A percentile compares a stretch with the other conserved stretches of the same genome.
Evolutionary conservation across 2,797 vertebrate genomes (phyloP).

Genomic region (Coilia nasus): DNA sequence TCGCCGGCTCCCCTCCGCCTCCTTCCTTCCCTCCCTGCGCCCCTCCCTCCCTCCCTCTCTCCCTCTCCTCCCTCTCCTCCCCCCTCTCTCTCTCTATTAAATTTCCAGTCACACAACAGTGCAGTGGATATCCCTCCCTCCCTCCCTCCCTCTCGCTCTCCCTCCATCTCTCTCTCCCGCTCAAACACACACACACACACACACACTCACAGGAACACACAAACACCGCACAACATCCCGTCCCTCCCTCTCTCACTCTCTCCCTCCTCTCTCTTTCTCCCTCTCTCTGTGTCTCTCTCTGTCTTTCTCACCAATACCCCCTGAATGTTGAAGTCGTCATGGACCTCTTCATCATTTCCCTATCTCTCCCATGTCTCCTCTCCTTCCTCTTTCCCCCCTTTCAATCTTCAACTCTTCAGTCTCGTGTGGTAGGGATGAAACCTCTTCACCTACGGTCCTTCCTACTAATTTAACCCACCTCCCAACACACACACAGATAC

Average conservation of each 20-base stretch:
- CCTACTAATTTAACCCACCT: slow-evolving; percentile 20
- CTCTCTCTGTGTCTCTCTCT: background rate
- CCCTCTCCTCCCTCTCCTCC: background rate
- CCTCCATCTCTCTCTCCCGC: slow-evolving; percentile 41
- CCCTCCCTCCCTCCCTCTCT: background rate
- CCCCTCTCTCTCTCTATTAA: slow-evolving; percentile 74
- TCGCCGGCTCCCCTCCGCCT: slow-evolving; percentile 1
- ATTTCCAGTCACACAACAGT: slow-evolving; percentile 86
- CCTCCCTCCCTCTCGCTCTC: slow-evolving; percentile 63
- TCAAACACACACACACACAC: slow-evolving; percentile 28
- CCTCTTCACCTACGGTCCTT: slow-evolving; percentile 65
- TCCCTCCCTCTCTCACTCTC: slow-evolving; percentile 29
- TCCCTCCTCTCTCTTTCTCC: slow-evolving; percentile 8
- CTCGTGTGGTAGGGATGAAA: slow-evolving; percentile 62
- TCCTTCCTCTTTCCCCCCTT: slow-evolving; percentile 65
- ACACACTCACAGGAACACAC: slow-evolving; percentile 33
- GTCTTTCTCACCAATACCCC: slow-evolving; percentile 57
- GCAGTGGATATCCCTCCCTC: slow-evolving; percentile 83
- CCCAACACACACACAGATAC: background rate
- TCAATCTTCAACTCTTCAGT: slow-evolving; percentile 67
- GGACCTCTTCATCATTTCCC: slow-evolving; percentile 62
- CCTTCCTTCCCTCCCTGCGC: slow-evolving; percentile 31
- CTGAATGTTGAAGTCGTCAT: slow-evolving; percentile 68
- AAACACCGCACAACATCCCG: slow-evolving; percentile 26
- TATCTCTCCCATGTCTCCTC: slow-evolving; percentile 36